Conservation (phyloP, 2,888 invertebrate genomes). For the Drosophila anceps region DNA sequence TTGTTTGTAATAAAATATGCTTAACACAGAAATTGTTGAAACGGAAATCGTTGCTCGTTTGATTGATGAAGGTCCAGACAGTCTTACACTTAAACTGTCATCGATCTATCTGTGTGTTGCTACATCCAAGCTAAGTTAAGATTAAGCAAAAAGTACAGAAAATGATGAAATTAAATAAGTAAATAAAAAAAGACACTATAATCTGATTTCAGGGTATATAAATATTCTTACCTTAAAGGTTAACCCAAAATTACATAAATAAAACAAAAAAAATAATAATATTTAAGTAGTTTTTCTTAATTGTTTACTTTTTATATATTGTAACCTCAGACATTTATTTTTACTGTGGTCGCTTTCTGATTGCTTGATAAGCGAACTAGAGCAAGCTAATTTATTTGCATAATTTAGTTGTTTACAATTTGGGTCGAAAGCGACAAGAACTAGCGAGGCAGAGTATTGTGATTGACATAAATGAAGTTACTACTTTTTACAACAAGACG, state of each 20-base stretch:
- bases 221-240: no score
- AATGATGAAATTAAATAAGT: neutral
- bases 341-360: conserved; percentile 21
- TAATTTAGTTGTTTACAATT: conserved; percentile 84
- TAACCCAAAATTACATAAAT: neutral
- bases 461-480: conserved; percentile 84
- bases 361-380: conserved; percentile 22
- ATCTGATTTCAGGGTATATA: no score
- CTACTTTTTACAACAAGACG: conserved; percentile 64
- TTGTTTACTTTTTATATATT: conserved; percentile 29
- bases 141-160: neutral
- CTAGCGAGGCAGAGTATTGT: conserved; percentile 44
- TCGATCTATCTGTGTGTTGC: neutral
- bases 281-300: conserved; percentile 7
- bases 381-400: conserved; percentile 73
- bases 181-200: no score
- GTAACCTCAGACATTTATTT: conserved; percentile 27
- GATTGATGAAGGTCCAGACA: conserved; percentile 12
- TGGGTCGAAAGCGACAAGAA: conserved; percentile 41
- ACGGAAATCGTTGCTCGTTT: neutral
- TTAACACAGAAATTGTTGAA: conserved; percentile 2
- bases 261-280: neutral
- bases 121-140: neutral
- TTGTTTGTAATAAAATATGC: neutral
- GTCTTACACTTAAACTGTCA: conserved; percentile 3